These are phyloP conservation scores for Miichthys miiuy DNA, from an alignment of 2,797 vertebrate genomes.

Conservation along the genomic window DNA sequence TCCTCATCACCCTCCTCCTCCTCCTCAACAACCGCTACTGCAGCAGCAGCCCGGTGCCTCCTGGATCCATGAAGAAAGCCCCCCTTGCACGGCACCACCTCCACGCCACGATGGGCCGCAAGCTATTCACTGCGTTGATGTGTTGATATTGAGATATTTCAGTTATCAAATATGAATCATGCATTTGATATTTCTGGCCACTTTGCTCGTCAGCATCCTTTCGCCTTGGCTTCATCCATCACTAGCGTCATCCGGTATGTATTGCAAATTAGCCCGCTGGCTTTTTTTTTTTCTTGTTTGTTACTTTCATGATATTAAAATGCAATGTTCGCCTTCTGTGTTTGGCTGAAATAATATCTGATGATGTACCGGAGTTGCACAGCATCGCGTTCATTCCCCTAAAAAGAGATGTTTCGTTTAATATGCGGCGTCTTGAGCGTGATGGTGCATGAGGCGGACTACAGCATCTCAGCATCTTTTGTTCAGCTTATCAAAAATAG, in stretches of 20 bases:
- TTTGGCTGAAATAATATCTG: neutral
- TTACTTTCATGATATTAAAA: constrained; percentile 32
- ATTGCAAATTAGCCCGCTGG: constrained; percentile 58
- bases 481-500: constrained; percentile 47
- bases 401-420: constrained; percentile 35
- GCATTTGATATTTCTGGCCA: constrained; percentile 87
- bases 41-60: constrained; percentile 75
- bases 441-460: constrained; percentile 71
- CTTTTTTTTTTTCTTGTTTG: neutral
- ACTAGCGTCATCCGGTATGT: constrained; percentile 89
- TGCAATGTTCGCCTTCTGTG: constrained; percentile 10
- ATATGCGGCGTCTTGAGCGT: constrained; percentile 67
- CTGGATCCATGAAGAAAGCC: constrained; percentile 77
- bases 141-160: constrained; percentile 83
- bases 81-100: constrained; percentile 66
- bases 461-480: constrained; percentile 69
- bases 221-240: constrained; percentile 82
- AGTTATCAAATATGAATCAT: constrained; percentile 90
- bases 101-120: constrained; percentile 79
- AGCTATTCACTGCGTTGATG: constrained; percentile 76
- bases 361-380: constrained; percentile 22
- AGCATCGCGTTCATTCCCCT: constrained; percentile 3
- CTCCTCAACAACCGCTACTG: constrained; percentile 66
- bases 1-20: constrained; percentile 1
- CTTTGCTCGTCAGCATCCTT: constrained; percentile 86